These are phyloP conservation scores for Orthosia gracilis DNA, from an alignment of 2,888 invertebrate genomes.

Conservation along the genomic window DNA sequence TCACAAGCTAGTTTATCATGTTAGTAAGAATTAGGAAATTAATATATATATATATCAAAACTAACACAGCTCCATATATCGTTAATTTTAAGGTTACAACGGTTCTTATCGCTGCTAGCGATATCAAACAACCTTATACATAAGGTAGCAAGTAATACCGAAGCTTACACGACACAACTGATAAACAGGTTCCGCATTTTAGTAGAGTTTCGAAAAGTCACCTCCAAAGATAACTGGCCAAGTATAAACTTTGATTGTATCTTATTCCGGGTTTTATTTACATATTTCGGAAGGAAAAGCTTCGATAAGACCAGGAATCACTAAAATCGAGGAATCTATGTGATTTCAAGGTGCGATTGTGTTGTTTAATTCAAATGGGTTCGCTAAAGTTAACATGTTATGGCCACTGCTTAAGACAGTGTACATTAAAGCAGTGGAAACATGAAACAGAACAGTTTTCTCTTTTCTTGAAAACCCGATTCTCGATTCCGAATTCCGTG, in stretches of 20 bases:
- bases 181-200: conserved; percentile 37
- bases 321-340: conserved; percentile 38
- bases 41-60: no score
- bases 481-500: no score
- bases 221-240: conserved; percentile 17
- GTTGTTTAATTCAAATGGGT: conserved; percentile 27
- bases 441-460: neutral
- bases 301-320: conserved; percentile 25
- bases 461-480: neutral
- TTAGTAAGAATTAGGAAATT: neutral
- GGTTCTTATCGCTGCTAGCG: neutral
- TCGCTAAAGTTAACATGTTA: conserved; percentile 5
- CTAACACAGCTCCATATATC: neutral
- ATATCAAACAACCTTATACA: neutral
- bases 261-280: conserved; percentile 36
- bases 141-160: conserved; percentile 12
- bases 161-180: conserved; percentile 29
- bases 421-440: neutral
- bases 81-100: conserved; percentile 14
- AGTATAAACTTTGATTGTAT: conserved; percentile 31
- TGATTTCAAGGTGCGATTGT: conserved; percentile 36
- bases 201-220: conserved; percentile 39
- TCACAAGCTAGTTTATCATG: no score
- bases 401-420: neutral
- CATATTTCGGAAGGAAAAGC: conserved; percentile 50